Evolutionary conservation across 2,797 vertebrate genomes (phyloP), one percentile per base, ranked within the genome.

Genomic region (Bovichtus variegatus): DNA sequence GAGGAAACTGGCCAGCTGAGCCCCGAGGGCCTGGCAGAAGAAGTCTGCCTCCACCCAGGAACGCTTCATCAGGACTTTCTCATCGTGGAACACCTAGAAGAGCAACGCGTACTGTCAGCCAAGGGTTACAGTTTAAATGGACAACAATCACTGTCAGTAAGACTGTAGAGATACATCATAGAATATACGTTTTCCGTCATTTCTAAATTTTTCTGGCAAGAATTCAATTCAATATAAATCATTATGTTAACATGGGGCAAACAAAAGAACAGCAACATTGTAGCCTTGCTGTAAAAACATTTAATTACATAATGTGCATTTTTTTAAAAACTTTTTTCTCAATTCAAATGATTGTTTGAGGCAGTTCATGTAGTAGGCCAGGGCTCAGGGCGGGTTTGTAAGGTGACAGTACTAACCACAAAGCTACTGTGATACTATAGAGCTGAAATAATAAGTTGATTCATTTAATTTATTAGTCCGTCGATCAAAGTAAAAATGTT

Each of bases 31-130:
- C 88, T 96, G 96, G 90, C 98, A 99, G 86, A 98, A 96, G 0
- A 91, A 93, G 91, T 99, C 97, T 10, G 98, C 97, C 89, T 98
- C 97, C 49, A 93, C 90, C 98, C 98, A 99, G 1, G 97, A 95
- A 84, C 97, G 97, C 87, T 96, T 97, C 95, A 96, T 97, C 65
- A 98, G 82, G 75, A 99, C 93, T 83, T 99, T 99, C 91, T 99
- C 98, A 69, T 90, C 95, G 58, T 99, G 97, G 90, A 98, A 98
- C 80, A 99, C 95, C 98, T 99, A 53, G 64, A 78, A 59, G 64
- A 84, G 50, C 43, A 67, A 76, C 2, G 71, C 7, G 3, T 18
- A 7, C 23, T 18, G 40, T 90, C 50, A 86, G 68, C 19, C 27
- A 18, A 41, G 34, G 19, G n/a, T 7, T 53, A 27, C 8, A 50